A percentile compares a stretch with the other conserved stretches of the same genome.
These are phyloP conservation scores for Heterocephalus glaber DNA, from an alignment of 2,113 vertebrate genomes.

Conservation along the genomic window DNA sequence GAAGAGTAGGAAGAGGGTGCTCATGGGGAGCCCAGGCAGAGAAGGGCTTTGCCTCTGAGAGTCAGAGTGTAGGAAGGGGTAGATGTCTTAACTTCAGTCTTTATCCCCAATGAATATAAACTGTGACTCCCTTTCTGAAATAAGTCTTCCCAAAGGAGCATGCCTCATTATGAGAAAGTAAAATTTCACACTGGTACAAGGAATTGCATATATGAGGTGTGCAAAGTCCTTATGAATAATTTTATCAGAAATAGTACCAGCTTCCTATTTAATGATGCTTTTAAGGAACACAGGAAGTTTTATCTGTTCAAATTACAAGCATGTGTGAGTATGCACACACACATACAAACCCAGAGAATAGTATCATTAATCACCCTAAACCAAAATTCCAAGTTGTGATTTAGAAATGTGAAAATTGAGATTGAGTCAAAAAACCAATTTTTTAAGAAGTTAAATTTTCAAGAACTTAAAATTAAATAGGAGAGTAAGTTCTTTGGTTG, in stretches of 20 bases:
- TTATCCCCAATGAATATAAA: not conserved
- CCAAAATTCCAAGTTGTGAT: not conserved
- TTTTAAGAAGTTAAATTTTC: constrained; percentile 43
- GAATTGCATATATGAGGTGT: not conserved
- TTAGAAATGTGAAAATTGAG: not conserved
- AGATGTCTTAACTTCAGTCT: not conserved
- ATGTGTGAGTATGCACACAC: rapidly evolving
- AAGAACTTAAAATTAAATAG: constrained; percentile 38
- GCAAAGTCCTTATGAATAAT: not conserved
- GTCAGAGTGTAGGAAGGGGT: too few species aligned
- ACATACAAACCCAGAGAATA: not conserved
- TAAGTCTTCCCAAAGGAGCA: not conserved
- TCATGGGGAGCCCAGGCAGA: too few species aligned
- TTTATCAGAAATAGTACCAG: not conserved
- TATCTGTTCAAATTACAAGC: not conserved
- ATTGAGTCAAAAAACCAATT: not conserved
- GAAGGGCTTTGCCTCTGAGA: not conserved
- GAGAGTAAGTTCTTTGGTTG: not conserved
- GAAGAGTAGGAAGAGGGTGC: not conserved
- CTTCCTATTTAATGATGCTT: not conserved
- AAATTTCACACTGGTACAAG: not conserved
- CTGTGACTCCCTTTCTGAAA: not conserved
- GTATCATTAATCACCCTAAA: not conserved
- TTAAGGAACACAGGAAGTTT: not conserved
- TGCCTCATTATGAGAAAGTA: not conserved